These are phyloP conservation scores for Gonioctena quinquepunctata DNA, from an alignment of 1,140 invertebrate genomes.

Conservation along the genomic window DNA sequence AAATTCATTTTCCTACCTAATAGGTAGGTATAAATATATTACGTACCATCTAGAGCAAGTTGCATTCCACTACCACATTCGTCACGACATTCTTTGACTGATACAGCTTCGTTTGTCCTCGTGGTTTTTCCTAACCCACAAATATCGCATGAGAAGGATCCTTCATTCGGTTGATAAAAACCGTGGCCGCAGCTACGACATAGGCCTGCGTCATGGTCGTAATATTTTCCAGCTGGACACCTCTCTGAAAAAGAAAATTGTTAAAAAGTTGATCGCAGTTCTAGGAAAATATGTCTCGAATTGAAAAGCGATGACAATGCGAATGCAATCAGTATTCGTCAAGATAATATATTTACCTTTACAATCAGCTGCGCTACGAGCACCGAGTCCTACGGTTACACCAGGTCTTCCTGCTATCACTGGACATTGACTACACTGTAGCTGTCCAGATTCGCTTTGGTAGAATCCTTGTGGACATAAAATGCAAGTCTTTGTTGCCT, in stretches of 20 bases:
- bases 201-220: slow-evolving; percentile 80
- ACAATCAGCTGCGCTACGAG: slow-evolving; percentile 85
- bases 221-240: slow-evolving; percentile 90
- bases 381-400: slow-evolving; percentile 84
- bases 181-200: slow-evolving; percentile 93
- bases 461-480: slow-evolving; percentile 89
- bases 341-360: too few species aligned
- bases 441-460: slow-evolving; percentile 90
- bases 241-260: slow-evolving; percentile 64
- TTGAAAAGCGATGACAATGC: too few species aligned
- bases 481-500: slow-evolving; percentile 73
- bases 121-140: slow-evolving; percentile 94
- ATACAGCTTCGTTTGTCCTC: slow-evolving; percentile 86
- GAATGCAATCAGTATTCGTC: too few species aligned
- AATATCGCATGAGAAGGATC: slow-evolving; percentile 85
- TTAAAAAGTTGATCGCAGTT: too few species aligned
- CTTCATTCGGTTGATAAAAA: slow-evolving; percentile 90
- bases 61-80: slow-evolving; percentile 91
- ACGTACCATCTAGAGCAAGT: slow-evolving; percentile 75
- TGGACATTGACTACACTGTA: slow-evolving; percentile 86
- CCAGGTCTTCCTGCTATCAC: slow-evolving; percentile 82
- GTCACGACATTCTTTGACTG: slow-evolving; percentile 83
- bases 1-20: too few species aligned
- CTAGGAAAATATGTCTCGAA: too few species aligned
- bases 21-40: too few species aligned